Evolutionary conservation across 53 echinoderm and acorn worm species (phyloP).

Genomic region (Echinometra lucunter): DNA sequence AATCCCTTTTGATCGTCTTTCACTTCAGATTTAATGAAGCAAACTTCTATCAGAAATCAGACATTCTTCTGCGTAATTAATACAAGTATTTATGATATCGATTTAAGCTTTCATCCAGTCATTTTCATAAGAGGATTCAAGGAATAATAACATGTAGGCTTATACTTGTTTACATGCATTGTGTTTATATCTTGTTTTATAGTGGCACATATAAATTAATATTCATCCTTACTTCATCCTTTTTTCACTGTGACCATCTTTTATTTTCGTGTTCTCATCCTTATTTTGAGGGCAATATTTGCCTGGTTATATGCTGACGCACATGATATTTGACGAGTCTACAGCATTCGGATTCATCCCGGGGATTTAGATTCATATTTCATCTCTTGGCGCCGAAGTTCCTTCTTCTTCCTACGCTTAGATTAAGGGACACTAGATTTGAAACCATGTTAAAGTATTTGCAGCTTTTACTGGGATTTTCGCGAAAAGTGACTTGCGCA

Average conservation of each 20-base stretch:
- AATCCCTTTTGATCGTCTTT: too few relatives aligned
- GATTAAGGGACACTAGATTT: background rate
- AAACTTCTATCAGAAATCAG: too few relatives aligned
- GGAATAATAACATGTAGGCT: too few relatives aligned
- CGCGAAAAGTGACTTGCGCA: background rate
- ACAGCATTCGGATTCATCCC: background rate
- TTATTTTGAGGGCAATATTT: background rate
- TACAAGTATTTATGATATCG: too few relatives aligned
- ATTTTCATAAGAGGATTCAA: too few relatives aligned
- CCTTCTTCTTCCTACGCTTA: background rate
- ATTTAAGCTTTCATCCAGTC: too few relatives aligned
- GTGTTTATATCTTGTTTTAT: too few relatives aligned
- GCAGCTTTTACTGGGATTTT: background rate
- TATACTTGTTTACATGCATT: too few relatives aligned
- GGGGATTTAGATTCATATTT: background rate
- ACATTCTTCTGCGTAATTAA: too few relatives aligned
- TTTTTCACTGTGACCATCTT: background rate
- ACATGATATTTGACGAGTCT: background rate
- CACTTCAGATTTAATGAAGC: too few relatives aligned
- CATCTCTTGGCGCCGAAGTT: background rate
- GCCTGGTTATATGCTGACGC: background rate
- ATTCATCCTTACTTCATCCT: too few relatives aligned
- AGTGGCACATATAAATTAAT: too few relatives aligned
- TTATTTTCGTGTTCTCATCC: background rate
- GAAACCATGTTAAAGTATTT: background rate